Base-by-base conservation (phyloP, 2,113 vertebrate genomes). In the Chrysochloris asiatica region DNA sequence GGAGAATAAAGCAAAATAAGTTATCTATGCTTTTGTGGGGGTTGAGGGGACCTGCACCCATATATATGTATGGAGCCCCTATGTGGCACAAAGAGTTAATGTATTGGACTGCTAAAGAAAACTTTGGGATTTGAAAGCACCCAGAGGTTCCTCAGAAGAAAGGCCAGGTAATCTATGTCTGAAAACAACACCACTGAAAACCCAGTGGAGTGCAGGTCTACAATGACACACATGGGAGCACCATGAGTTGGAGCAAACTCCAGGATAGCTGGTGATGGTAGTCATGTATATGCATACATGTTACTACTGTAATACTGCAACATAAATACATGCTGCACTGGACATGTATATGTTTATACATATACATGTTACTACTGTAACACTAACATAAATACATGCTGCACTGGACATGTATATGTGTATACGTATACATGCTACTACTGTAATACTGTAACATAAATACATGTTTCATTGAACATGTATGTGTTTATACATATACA, bases 21-120 rank as follows among this genome's bases (percentile, higher is more conserved):
- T 0, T 30, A 4, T 8, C 6, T 41, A 36, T 9, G 1, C 69
- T 10, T 63, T 30, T 65, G 36, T 81, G 54, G 22, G 56, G 56
- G 24, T 10, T 3, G 24, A 65, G 67, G 54, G 72, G 17, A 65
- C 28, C 10, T 38, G 16, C 10, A 43, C 2, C 21, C 21, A 45
- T 6, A 72, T 22, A 2, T 1, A 30, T 0, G 2, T 11, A 14
- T 67, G 0, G 11, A 11, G 13, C 16, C n/a, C 63, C 65, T 69
- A n/a, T 26, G 19, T 69, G 36, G 65, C 10, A 13, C n/a, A 36
- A 36, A 36, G 1, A 21, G 33, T 69, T 21, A 36, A 36, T 19
- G 17, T 8, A 4, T 19, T n/a, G 6, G n/a, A 8, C n/a, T 16
- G 63, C 33, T 67, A n/a, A 16, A 22, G 5, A 3, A n/a, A 69